A percentile compares a stretch with the other conserved stretches of the same genome.
Conservation (phyloP, 2,888 invertebrate species). For the Polietes domitor region DNA sequence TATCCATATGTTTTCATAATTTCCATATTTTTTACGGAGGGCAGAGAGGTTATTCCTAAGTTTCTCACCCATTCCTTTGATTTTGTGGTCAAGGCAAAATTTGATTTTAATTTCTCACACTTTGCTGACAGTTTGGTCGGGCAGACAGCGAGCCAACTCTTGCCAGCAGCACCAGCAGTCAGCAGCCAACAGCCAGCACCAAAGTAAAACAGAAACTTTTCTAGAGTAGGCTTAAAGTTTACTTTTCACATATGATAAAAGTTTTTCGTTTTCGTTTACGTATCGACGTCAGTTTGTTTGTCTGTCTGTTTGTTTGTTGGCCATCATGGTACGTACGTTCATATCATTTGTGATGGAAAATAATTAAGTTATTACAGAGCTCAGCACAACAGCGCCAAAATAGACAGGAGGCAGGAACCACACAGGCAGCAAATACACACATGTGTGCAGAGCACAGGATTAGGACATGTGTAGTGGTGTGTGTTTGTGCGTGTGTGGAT, state of each 20-base stretch:
- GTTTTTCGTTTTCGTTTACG: constrained; percentile 25
- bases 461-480: neutral
- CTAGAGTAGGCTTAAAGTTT: constrained; percentile 23
- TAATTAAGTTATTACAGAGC: constrained; percentile 66
- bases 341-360: constrained; percentile 43
- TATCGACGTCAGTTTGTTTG: constrained; percentile 4
- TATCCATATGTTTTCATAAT: constrained; percentile 56
- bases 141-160: neutral
- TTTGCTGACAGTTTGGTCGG: neutral
- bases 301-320: constrained; percentile 26
- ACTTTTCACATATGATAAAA: constrained; percentile 27
- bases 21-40: constrained; percentile 45
- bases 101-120: constrained; percentile 37
- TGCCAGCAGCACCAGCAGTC: no score
- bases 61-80: constrained; percentile 2
- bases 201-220: neutral
- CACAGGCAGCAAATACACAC: neutral
- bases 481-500: neutral
- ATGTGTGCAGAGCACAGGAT: constrained; percentile 8
- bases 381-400: neutral
- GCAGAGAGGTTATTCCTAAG: constrained; percentile 8
- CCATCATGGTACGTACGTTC: no score
- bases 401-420: neutral
- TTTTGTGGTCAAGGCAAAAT: constrained; percentile 27
- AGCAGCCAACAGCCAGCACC: neutral